Percentiles rank a stretch among this genome's conserved stretches.
Conservation (phyloP, 2,113 vertebrate species). For the Apodemus sylvaticus region DNA sequence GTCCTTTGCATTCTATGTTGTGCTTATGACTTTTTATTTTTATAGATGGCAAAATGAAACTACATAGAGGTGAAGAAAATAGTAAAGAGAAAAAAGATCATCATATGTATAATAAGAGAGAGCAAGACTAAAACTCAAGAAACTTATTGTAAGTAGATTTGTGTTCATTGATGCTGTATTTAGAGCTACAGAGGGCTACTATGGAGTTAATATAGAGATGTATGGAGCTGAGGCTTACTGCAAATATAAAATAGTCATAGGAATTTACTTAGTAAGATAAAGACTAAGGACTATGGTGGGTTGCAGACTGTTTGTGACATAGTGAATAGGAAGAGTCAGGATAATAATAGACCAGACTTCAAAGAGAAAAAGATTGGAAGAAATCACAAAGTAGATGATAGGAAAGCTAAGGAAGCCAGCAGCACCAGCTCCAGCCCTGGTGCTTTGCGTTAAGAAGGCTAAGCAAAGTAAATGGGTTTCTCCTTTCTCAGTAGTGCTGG, state of each 20-base stretch:
- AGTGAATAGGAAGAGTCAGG: neutral
- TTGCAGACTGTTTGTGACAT: neutral
- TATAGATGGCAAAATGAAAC: neutral
- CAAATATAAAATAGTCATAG: neutral
- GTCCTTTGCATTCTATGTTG: neutral
- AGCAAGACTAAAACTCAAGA: neutral
- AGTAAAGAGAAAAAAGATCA: neutral
- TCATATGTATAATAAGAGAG: neutral
- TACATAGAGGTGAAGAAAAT: neutral
- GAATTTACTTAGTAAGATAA: neutral
- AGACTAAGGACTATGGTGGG: neutral
- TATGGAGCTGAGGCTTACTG: neutral
- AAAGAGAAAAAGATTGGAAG: neutral
- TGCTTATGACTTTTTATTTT: neutral
- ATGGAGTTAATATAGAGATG: neutral
- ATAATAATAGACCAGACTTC: neutral
- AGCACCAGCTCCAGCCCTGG: neutral
- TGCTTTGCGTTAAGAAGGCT: neutral
- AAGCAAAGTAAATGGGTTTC: neutral
- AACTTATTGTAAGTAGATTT: neutral
- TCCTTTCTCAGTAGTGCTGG: neutral
- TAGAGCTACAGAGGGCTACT: neutral
- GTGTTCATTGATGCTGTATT: neutral
- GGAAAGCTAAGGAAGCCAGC: neutral
- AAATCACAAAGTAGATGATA: neutral